Conservation (phyloP, 2,797 vertebrate species). For the Pseudopleuronectes americanus region DNA sequence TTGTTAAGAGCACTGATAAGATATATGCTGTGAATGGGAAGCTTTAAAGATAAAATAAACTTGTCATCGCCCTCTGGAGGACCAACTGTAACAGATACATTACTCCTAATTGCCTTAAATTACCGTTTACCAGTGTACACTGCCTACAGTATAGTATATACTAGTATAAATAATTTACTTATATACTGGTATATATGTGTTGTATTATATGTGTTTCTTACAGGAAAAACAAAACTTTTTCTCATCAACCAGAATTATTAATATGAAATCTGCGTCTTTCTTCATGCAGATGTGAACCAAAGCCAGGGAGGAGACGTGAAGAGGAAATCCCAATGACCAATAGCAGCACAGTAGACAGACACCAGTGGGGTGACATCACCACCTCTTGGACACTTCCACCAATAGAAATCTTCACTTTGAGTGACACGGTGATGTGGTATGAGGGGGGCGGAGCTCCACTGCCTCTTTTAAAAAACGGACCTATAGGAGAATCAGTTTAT, state of each 20-base stretch:
- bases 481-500: slow-evolving; percentile 53
- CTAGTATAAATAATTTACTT: too few relatives aligned
- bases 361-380: slow-evolving; percentile 33
- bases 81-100: too few relatives aligned
- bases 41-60: too few relatives aligned
- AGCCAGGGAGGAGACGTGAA: slow-evolving; percentile 96
- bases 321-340: slow-evolving; percentile 95
- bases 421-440: slow-evolving; percentile 21
- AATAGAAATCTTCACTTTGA: slow-evolving; percentile 52
- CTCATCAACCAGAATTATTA: not conserved
- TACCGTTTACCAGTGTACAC: too few relatives aligned
- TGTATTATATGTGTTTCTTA: too few relatives aligned
- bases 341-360: slow-evolving; percentile 47
- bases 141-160: too few relatives aligned
- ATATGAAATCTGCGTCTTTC: slow-evolving; percentile 2
- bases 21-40: too few relatives aligned
- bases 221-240: too few relatives aligned
- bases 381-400: slow-evolving; percentile 45
- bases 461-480: slow-evolving; percentile 54
- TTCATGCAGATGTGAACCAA: slow-evolving; percentile 93
- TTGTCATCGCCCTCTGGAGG: too few relatives aligned
- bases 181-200: too few relatives aligned
- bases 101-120: too few relatives aligned
- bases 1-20: too few relatives aligned
- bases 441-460: slow-evolving; percentile 40